These are phyloP conservation scores for Eristalis arbustorum DNA, from an alignment of 2,888 invertebrate genomes.

Conservation along the genomic window DNA sequence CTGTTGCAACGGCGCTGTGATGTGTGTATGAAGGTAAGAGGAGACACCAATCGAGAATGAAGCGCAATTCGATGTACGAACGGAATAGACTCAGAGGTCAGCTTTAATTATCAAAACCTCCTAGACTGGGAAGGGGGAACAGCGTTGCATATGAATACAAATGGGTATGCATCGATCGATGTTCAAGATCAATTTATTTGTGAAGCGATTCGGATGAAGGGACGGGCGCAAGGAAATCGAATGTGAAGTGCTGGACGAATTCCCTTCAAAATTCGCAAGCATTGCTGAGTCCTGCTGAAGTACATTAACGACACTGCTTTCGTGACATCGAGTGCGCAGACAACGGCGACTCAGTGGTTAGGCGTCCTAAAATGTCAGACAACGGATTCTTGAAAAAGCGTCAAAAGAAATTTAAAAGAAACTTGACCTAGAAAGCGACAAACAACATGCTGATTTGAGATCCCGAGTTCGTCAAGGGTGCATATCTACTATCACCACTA, in stretches of 20 bases:
- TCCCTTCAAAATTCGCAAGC: too few relatives aligned
- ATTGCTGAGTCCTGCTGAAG: too few relatives aligned
- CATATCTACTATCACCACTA: too few relatives aligned
- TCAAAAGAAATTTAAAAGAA: too few relatives aligned
- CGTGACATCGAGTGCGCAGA: too few relatives aligned
- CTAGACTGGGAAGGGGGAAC: not conserved
- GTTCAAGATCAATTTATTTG: constrained; percentile 39
- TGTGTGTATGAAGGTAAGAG: constrained; percentile 29
- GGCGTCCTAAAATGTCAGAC: too few relatives aligned
- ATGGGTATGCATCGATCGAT: not conserved
- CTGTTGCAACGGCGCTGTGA: constrained; percentile 13
- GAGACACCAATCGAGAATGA: constrained; percentile 59
- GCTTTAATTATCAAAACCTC: constrained; percentile 53
- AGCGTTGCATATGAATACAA: not conserved
- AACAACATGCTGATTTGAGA: too few relatives aligned
- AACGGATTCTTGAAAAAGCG: too few relatives aligned
- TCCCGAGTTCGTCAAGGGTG: too few relatives aligned
- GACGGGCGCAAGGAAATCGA: not conserved
- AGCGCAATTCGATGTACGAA: constrained; percentile 34
- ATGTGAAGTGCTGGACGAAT: not conserved
- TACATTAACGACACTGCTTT: too few relatives aligned
- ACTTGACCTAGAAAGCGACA: too few relatives aligned
- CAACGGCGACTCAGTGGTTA: too few relatives aligned
- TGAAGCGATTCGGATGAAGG: constrained; percentile 37
- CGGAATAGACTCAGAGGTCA: constrained; percentile 56